phyloP scores from a whole-genome alignment of 37 sponge, comb jelly and placozoan species.

The Chondrilla cf. caribensis region DNA sequence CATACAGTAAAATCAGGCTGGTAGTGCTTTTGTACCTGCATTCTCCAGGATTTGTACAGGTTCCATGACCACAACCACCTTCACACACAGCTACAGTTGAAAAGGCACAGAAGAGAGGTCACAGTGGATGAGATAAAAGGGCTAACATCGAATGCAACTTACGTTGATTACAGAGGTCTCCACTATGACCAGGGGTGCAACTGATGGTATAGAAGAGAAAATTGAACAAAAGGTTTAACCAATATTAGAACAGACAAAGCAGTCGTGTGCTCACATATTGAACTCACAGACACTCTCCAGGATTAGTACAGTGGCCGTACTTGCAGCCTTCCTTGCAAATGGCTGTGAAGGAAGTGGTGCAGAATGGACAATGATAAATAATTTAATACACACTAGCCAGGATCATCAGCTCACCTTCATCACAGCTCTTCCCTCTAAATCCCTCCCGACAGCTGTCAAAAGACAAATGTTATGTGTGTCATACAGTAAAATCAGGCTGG shows the following conservation, averaged over 20 bases:
- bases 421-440: not conserved
- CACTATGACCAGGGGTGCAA: not conserved
- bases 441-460: too few species aligned
- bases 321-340: slow-evolving; percentile 31
- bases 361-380: too few species aligned
- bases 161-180: not conserved
- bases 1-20: too few species aligned
- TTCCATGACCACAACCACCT: slow-evolving; percentile 1
- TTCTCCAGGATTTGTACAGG: not conserved
- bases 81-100: not conserved
- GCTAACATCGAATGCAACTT: too few species aligned
- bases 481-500: too few species aligned
- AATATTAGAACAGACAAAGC: too few species aligned
- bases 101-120: not conserved
- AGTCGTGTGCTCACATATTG: too few species aligned
- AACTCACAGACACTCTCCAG: slow-evolving; percentile 39
- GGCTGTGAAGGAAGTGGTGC: not conserved
- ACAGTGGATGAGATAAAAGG: too few species aligned
- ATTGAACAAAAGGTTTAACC: too few species aligned
- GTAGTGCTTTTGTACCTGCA: too few species aligned
- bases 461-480: too few species aligned
- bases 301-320: slow-evolving; percentile 22
- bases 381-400: too few species aligned
- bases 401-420: not conserved
- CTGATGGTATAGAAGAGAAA: not conserved